Conservation (phyloP, 2,797 vertebrate species). For the Onychomys torridus region DNA sequence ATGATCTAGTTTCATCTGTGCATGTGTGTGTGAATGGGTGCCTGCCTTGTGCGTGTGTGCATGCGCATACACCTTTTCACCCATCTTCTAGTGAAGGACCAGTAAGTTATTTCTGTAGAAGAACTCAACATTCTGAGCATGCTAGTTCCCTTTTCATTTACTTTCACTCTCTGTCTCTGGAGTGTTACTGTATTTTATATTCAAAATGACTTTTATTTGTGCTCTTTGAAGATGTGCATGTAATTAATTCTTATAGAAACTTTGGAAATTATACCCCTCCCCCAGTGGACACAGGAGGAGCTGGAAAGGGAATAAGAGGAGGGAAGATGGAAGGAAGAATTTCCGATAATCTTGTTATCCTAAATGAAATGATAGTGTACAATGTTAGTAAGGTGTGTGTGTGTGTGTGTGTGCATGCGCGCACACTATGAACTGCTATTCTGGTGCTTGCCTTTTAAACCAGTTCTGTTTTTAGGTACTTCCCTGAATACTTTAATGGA, state of each 20-base stretch:
- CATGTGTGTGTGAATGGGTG: not conserved
- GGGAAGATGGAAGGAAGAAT: not conserved
- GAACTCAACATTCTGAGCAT: not conserved
- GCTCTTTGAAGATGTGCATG: not conserved
- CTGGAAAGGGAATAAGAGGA: not conserved
- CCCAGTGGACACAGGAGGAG: not conserved
- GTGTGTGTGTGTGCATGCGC: not conserved
- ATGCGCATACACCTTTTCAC: not conserved
- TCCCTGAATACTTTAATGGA: constrained; percentile 3
- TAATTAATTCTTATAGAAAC: constrained; percentile 40
- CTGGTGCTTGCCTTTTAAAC: not conserved
- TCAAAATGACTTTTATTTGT: constrained; percentile 29
- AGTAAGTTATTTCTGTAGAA: not conserved
- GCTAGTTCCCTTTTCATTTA: not conserved
- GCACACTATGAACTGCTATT: not conserved
- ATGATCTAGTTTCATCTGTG: not conserved
- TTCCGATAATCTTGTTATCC: not conserved
- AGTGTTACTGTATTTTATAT: not conserved
- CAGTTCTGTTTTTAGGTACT: not conserved
- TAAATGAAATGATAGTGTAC: not conserved
- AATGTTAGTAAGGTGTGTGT: not conserved
- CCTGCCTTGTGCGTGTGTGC: not conserved
- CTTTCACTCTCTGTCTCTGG: not conserved
- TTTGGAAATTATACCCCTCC: not conserved
- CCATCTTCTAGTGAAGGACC: not conserved